phyloP scores from a whole-genome alignment of 2,113 vertebrate genomes.

The Psophia crepitans region DNA sequence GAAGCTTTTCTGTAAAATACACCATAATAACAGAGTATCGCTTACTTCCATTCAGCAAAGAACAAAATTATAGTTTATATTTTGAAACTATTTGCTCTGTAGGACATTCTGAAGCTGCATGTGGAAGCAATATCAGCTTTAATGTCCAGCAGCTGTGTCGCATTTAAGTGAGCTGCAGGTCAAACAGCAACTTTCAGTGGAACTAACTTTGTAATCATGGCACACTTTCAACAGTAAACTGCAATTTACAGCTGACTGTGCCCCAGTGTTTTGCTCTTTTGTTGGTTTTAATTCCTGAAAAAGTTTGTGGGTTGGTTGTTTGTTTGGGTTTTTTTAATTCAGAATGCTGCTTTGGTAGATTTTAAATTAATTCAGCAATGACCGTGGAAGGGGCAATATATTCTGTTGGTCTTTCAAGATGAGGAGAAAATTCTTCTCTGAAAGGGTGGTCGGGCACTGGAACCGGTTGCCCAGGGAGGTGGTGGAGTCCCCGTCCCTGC shows the following conservation, averaged over 20 bases:
- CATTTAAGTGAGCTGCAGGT: conserved; percentile 48
- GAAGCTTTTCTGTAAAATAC: conserved; percentile 31
- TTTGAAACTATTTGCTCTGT: conserved; percentile 30
- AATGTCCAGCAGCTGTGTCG: conserved; percentile 60
- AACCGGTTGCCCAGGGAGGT: too few species aligned
- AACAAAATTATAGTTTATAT: conserved; percentile 36
- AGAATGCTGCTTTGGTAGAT: neutral
- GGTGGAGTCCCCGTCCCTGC: too few species aligned
- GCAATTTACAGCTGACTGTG: conserved; percentile 12
- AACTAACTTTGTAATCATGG: conserved; percentile 47
- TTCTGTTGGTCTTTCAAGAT: neutral
- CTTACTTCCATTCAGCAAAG: conserved; percentile 35
- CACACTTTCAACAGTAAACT: conserved; percentile 26
- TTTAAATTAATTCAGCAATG: neutral
- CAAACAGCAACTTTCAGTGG: conserved; percentile 40
- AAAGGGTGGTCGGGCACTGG: too few species aligned
- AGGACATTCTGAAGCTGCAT: conserved; percentile 48
- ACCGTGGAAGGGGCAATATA: neutral
- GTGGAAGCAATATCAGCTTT: conserved; percentile 63
- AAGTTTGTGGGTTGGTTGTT: too few species aligned
- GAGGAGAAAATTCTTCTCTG: too few species aligned
- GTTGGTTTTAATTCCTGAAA: neutral
- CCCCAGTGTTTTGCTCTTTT: neutral
- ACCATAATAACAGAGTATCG: neutral
- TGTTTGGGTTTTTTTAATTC: conserved; percentile 29